Conservation (phyloP, 2,888 invertebrate genomes). For the Lampropteryx suffumata region DNA sequence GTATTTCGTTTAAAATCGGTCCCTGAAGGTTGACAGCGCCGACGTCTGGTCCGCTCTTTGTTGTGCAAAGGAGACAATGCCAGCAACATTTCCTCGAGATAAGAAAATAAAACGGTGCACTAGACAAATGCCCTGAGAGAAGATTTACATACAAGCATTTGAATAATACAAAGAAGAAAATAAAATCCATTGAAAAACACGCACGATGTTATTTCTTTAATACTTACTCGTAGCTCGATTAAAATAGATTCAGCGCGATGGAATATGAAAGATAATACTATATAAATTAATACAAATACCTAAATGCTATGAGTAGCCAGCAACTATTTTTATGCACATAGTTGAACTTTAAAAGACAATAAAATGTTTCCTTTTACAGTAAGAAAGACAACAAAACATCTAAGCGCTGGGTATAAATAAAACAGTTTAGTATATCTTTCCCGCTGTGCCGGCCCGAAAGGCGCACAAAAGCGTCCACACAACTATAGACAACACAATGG, state of each 20-base stretch:
- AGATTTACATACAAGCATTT: slow-evolving; percentile 42
- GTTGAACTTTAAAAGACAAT: no score
- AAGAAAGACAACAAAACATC: slow-evolving; percentile 5
- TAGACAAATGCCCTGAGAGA: slow-evolving; percentile 47
- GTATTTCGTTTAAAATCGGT: slow-evolving; percentile 61
- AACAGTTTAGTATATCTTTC: slow-evolving; percentile 28
- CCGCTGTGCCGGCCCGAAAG: slow-evolving; percentile 27
- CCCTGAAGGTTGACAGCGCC: slow-evolving; percentile 54
- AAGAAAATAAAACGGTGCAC: slow-evolving; percentile 59
- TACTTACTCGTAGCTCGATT: no score
- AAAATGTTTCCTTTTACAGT: not conserved
- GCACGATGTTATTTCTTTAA: no score
- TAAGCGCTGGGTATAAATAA: slow-evolving; percentile 16
- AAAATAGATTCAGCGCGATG: no score
- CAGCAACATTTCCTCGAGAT: slow-evolving; percentile 55
- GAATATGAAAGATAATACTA: no score
- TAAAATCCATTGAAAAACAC: no score
- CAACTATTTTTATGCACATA: no score
- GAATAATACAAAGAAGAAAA: slow-evolving; percentile 14
- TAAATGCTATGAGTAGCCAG: no score
- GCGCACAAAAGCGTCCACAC: slow-evolving; percentile 34
- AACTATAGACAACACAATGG: slow-evolving; percentile 47
- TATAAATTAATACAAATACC: no score
- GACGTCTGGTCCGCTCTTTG: slow-evolving; percentile 54
- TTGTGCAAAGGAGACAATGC: slow-evolving; percentile 60